Base-by-base conservation (phyloP, 35 echinoderm and acorn worm species). In the Ophioderma brevispina region DNA sequence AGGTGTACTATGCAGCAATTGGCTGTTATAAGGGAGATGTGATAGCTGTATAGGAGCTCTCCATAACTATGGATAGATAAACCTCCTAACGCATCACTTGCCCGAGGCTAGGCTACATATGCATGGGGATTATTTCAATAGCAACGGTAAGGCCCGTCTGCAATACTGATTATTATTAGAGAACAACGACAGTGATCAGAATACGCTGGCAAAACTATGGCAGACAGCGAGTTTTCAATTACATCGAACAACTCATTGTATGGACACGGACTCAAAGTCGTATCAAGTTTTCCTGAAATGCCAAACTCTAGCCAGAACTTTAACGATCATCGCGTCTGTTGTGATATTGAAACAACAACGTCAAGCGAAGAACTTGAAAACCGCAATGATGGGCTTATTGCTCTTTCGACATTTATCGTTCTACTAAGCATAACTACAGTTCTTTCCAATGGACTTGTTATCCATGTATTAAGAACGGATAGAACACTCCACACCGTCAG, bases 401-500 rank as follows among this genome's bases (percentile, higher is more conserved):
- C 23, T 70, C 6, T 52, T 18, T 80, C 39, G 11, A 46, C 87
- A 23, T 31, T 92, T 38, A 76, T 92, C 30, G 37, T 87, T 36
- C 36, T 92, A n/a, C 49, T 93, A 23, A 77, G 82, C 39, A 78
- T 93, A 33, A 75, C 63, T 18, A 87, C 82, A 39, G 87, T 87
- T 31, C 37, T 87, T 13, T 64, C 78, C 35, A 93, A 93, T 82
- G 86, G 56, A 18, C 55, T 93, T 36, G 86, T 93, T 21, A 89
- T 94, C 28, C 92, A 94, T 76, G 86, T 89, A 13, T 78, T 95
- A 76, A 64, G 94, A 34, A 36, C 84, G 13, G 90, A 95, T 41
- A 55, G 85, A 28, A 86, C 85, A 19, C 87, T 95, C 5, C 94
- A 95, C 80, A 92, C 94, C 10, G 90, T 92, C 32, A 78, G 85